phyloP scores from a whole-genome alignment of 2,797 vertebrate genomes.

The Catamblyrhynchus diadema region DNA sequence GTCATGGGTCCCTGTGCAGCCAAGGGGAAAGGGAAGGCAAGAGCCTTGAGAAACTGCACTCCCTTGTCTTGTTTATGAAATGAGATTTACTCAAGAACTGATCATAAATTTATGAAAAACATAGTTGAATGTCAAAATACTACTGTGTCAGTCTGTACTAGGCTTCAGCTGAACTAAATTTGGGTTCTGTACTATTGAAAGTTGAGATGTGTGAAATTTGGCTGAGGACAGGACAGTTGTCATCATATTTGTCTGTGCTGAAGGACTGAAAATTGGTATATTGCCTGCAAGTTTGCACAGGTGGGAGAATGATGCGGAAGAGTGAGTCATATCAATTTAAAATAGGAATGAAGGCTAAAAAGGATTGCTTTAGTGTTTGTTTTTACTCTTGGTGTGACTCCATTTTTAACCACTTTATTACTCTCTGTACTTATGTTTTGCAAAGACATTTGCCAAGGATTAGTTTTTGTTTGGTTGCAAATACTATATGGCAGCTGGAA shows the following conservation, averaged over 20 bases:
- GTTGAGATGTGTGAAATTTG: neutral
- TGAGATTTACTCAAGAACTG: neutral
- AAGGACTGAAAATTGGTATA: neutral
- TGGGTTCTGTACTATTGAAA: neutral
- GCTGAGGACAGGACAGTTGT: neutral
- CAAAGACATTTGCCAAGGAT: slow-evolving; percentile 50
- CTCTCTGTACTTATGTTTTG: slow-evolving; percentile 32
- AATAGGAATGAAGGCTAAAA: neutral
- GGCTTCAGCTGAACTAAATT: neutral
- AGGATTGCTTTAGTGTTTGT: neutral
- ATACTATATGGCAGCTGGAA: slow-evolving; percentile 55
- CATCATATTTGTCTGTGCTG: neutral
- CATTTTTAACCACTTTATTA: slow-evolving; percentile 46
- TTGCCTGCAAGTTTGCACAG: slow-evolving; percentile 28
- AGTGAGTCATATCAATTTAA: neutral
- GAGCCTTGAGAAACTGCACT: neutral
- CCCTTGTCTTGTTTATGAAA: neutral
- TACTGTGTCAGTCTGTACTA: neutral
- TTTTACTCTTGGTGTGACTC: slow-evolving; percentile 6
- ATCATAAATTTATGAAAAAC: neutral
- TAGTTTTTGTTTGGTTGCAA: slow-evolving; percentile 52
- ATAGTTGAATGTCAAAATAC: neutral
- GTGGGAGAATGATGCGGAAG: slow-evolving; percentile 13
- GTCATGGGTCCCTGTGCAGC: too few relatives aligned
- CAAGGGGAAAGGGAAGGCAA: neutral